These are phyloP conservation scores for Macrobrachium rosenbergii DNA, from an alignment of 1,140 invertebrate species.

Conservation along the genomic window DNA sequence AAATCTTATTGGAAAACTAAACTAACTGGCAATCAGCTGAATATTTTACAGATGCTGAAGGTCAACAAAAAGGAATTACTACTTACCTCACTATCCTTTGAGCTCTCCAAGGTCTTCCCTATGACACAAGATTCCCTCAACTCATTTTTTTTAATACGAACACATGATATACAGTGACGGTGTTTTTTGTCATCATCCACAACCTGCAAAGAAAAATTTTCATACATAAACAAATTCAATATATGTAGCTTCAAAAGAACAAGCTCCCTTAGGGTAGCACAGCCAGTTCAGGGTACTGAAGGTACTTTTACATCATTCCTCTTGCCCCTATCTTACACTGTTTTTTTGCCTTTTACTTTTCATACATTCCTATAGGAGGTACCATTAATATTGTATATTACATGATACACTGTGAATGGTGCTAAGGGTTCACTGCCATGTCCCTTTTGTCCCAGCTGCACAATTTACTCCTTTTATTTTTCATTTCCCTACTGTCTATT, in stretches of 20 bases:
- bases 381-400: too few species aligned
- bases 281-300: too few species aligned
- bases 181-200: slow-evolving; percentile 56
- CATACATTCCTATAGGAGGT: too few species aligned
- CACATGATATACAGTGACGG: slow-evolving; percentile 71
- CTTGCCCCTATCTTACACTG: too few species aligned
- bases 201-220: neutral
- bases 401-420: too few species aligned
- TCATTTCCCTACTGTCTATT: too few species aligned
- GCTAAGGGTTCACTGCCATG: too few species aligned
- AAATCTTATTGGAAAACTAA: too few species aligned
- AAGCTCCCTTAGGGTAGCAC: too few species aligned
- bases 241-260: neutral
- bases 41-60: neutral
- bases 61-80: neutral
- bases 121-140: slow-evolving; percentile 67
- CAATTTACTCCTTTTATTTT: neutral
- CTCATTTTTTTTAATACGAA: slow-evolving; percentile 68
- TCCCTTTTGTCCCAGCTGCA: neutral
- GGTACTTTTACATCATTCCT: too few species aligned
- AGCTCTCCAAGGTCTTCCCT: slow-evolving; percentile 68
- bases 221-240: neutral
- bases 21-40: too few species aligned
- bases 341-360: too few species aligned
- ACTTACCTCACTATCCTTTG: slow-evolving; percentile 60